Conservation (phyloP, 1,140 invertebrate genomes). For the Zophobas morio region DNA sequence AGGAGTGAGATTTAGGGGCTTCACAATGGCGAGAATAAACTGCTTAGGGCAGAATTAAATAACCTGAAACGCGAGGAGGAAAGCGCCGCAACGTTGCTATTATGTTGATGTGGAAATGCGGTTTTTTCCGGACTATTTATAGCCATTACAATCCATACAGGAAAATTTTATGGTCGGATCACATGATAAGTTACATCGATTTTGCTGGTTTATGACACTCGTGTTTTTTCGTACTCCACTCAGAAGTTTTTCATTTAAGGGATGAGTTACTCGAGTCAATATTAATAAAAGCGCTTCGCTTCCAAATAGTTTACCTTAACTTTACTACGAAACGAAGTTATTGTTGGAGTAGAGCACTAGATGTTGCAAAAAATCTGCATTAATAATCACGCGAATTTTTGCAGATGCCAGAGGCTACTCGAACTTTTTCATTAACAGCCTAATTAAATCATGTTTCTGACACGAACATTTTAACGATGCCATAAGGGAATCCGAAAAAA, state of each 20-base stretch:
- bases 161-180: slow-evolving; percentile 13
- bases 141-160: slow-evolving; percentile 20
- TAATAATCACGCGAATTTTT: no score
- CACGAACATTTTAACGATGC: neutral
- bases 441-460: no score
- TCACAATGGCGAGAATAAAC: neutral
- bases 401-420: no score
- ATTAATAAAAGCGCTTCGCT: no score
- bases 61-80: neutral
- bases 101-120: slow-evolving; percentile 8
- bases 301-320: no score
- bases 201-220: neutral
- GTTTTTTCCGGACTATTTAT: slow-evolving; percentile 25
- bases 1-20: neutral
- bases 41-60: slow-evolving; percentile 4
- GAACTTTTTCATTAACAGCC: no score
- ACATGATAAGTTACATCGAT: slow-evolving; percentile 2
- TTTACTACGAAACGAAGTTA: no score
- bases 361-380: no score
- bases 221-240: no score
- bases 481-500: neutral
- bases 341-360: no score
- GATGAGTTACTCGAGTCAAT: no score
- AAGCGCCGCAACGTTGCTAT: neutral
- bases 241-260: no score